Percentiles rank a stretch among this genome's conserved stretches.
phyloP scores from a whole-genome alignment of 2,113 vertebrate species.

The Proteles cristata region DNA sequence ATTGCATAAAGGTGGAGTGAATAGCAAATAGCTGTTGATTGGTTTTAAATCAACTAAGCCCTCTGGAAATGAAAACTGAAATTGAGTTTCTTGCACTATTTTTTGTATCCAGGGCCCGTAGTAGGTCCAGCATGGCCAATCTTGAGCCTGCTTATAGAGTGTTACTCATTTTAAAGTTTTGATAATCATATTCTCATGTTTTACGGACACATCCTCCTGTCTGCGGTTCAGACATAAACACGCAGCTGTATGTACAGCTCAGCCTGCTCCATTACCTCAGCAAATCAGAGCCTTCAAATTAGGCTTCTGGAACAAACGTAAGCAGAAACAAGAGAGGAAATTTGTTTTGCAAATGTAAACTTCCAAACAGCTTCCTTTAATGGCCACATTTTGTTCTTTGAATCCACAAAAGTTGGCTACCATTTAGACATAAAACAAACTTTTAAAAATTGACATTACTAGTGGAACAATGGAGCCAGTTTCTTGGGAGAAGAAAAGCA shows the following conservation, averaged over 20 bases:
- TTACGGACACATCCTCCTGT: conserved; percentile 51
- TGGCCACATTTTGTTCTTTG: neutral
- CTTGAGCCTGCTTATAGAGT: neutral
- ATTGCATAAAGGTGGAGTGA: neutral
- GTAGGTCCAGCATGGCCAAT: neutral
- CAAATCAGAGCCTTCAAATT: neutral
- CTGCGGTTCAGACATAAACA: conserved; percentile 41
- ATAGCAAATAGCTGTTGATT: neutral
- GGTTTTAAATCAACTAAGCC: neutral
- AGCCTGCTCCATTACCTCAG: neutral
- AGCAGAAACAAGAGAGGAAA: neutral
- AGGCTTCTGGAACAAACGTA: conserved; percentile 48
- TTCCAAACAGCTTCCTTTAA: neutral
- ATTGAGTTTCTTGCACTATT: neutral
- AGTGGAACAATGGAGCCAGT: neutral
- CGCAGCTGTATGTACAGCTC: neutral
- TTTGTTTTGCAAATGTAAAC: neutral
- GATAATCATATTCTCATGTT: conserved; percentile 53
- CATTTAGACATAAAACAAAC: neutral
- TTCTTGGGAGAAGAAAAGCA: neutral
- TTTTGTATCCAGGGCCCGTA: neutral
- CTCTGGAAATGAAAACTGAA: conserved; percentile 9
- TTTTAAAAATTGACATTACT: neutral
- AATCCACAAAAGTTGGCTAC: neutral
- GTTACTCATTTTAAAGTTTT: conserved; percentile 53